Conservation (phyloP, 92 coral and sea anemone species). For the Ricordea florida region DNA sequence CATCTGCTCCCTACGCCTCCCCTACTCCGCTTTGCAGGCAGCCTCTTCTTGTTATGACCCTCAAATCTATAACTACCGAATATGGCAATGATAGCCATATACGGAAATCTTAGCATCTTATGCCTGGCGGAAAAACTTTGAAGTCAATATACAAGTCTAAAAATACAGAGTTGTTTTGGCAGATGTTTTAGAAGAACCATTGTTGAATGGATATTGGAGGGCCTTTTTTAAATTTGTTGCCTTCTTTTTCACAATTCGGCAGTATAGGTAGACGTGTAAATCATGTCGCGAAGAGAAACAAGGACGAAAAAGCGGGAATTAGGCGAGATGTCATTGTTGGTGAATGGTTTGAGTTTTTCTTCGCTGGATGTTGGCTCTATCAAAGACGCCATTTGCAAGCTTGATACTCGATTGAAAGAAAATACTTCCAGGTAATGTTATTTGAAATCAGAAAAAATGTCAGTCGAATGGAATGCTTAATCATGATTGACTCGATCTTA, state of each 20-base stretch:
- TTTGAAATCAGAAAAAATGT: too few relatives aligned
- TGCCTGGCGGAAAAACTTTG: constrained; percentile 6
- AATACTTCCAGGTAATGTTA: constrained; percentile 52
- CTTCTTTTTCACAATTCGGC: neutral
- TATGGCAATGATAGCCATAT: constrained; percentile 20
- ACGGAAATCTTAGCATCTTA: constrained; percentile 17
- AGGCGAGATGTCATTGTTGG: constrained; percentile 52
- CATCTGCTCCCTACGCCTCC: too few relatives aligned
- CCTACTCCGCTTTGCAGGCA: neutral
- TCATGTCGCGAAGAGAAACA: constrained; percentile 4
- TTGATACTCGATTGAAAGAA: constrained; percentile 61
- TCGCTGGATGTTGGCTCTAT: constrained; percentile 62
- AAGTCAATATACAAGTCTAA: too few relatives aligned
- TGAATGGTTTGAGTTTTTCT: constrained; percentile 48
- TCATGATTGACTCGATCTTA: too few relatives aligned
- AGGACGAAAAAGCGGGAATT: constrained; percentile 18
- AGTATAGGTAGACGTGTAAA: neutral
- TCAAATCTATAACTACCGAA: neutral
- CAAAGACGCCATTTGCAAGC: constrained; percentile 49
- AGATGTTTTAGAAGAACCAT: too few relatives aligned
- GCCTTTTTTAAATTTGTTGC: too few relatives aligned
- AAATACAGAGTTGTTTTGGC: too few relatives aligned
- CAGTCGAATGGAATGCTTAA: too few relatives aligned
- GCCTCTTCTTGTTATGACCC: neutral
- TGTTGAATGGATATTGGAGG: too few relatives aligned